phyloP scores from a whole-genome alignment of 2,113 vertebrate species.

The Noctilio leporinus region DNA sequence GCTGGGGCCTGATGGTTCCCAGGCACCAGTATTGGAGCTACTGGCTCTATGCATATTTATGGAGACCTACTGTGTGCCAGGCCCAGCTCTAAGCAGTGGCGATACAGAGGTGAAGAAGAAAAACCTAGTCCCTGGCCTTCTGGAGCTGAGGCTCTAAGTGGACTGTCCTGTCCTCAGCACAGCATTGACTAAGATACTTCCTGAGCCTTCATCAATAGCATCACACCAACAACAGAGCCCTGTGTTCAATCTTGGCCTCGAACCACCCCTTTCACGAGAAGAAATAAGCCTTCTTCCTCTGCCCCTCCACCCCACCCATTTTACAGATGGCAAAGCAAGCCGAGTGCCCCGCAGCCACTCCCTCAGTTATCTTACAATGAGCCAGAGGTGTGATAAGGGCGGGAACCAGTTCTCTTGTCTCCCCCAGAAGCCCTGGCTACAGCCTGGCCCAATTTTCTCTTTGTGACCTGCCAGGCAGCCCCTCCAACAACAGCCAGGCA shows the following conservation, averaged over 20 bases:
- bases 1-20: rapidly evolving
- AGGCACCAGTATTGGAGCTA: neutral
- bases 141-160: neutral
- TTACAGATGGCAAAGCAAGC: conserved; percentile 34
- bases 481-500: neutral
- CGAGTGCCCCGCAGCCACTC: neutral
- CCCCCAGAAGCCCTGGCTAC: neutral
- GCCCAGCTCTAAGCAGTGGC: neutral
- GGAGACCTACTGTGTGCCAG: neutral
- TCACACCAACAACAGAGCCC: neutral
- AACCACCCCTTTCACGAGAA: neutral
- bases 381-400: neutral
- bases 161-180: neutral
- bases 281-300: neutral
- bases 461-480: conserved; percentile 27
- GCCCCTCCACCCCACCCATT: conserved; percentile 9
- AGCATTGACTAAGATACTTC: neutral
- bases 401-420: neutral
- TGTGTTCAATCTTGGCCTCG: neutral
- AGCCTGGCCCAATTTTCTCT: neutral
- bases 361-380: neutral
- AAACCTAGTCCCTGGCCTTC: neutral
- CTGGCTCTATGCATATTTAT: neutral
- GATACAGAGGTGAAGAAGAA: neutral
- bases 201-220: neutral